Percentiles rank a stretch among this genome's conserved stretches.
Conservation (phyloP, 2,888 invertebrate genomes). For the Chorisops tibialis region DNA sequence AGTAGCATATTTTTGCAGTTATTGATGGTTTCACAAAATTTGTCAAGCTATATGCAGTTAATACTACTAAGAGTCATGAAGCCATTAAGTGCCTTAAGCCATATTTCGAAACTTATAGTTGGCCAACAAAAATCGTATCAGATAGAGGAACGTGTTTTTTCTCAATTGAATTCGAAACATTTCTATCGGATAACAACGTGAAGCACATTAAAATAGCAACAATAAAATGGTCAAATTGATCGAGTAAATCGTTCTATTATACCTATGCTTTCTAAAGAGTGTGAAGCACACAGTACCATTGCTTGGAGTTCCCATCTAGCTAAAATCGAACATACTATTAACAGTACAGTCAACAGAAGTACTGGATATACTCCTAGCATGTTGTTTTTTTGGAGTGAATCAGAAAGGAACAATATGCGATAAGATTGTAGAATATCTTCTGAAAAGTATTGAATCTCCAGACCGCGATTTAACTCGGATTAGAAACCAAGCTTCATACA, state of each 20-base stretch:
- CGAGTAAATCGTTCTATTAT: too few species aligned
- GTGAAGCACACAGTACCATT: too few species aligned
- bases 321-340: background rate
- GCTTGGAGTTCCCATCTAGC: too few species aligned
- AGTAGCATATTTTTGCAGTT: constrained; percentile 41
- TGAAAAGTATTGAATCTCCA: background rate
- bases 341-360: background rate
- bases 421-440: background rate
- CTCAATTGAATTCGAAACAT: background rate
- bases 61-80: background rate
- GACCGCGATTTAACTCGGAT: too few species aligned
- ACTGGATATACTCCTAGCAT: background rate
- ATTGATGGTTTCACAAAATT: constrained; percentile 42
- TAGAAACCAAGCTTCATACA: too few species aligned
- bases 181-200: background rate
- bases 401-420: background rate
- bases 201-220: too few species aligned
- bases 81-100: background rate
- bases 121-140: background rate
- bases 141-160: background rate
- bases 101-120: background rate
- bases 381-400: background rate
- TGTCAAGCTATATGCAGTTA: constrained; percentile 34
- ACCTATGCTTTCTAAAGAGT: too few species aligned
- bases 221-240: too few species aligned